Percentiles rank a stretch among this genome's conserved stretches.
These are phyloP conservation scores for Alcedo quadribrachys DNA, from an alignment of 2,797 vertebrate genomes.

Conservation along the genomic window DNA sequence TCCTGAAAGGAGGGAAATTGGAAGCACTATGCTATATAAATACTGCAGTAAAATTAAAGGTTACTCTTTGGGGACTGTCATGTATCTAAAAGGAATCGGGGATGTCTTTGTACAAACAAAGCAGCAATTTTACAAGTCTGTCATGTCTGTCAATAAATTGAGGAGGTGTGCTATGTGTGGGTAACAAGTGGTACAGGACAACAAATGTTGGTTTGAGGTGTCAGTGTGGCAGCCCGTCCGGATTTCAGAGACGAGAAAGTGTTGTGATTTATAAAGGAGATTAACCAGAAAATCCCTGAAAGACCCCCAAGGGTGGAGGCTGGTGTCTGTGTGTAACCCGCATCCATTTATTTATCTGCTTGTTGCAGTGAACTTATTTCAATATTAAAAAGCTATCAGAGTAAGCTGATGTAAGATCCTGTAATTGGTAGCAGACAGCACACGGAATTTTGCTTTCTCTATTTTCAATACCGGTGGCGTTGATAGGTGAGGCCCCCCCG, in stretches of 20 bases:
- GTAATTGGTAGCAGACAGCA: rapidly evolving
- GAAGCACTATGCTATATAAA: not conserved
- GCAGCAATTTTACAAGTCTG: not conserved
- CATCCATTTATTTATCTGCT: not conserved
- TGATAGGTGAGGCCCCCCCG: too few relatives aligned
- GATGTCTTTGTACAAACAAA: not conserved
- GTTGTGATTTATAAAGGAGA: not conserved
- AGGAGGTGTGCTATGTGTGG: not conserved
- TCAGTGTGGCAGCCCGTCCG: not conserved
- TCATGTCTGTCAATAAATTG: not conserved
- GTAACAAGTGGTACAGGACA: not conserved
- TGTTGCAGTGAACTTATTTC: too few relatives aligned
- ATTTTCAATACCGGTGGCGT: not conserved
- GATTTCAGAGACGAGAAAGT: not conserved
- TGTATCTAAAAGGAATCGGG: not conserved
- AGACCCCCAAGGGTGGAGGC: not conserved
- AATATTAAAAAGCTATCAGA: too few relatives aligned
- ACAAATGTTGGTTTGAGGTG: rapidly evolving
- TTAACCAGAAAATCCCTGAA: not conserved
- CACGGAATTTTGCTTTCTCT: too few relatives aligned
- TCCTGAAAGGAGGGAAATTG: not conserved
- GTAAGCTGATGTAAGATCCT: rapidly evolving
- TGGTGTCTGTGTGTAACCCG: not conserved
- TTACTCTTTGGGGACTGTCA: not conserved
- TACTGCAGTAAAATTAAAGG: not conserved